Evolutionary conservation across 2,888 invertebrate species (phyloP), one percentile per base, ranked within the genome.

Genomic region (Drosophila macrospina): DNA sequence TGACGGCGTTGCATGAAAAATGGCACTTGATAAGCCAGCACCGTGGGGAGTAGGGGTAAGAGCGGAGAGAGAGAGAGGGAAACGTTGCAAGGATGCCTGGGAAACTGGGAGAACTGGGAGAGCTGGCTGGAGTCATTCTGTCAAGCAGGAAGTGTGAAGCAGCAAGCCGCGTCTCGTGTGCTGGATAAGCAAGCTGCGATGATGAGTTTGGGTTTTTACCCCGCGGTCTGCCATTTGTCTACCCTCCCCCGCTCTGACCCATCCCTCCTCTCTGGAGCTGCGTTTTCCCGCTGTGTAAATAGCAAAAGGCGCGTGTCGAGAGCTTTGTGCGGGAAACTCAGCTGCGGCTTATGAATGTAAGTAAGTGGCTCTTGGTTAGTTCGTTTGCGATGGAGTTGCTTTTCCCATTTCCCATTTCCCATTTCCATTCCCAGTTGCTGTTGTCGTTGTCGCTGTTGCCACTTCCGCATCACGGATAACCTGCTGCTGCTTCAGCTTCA

Each of bases 361-460:
- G 87, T 87, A 87, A 84, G 83, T 84, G 86, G 80, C 86, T 85
- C 86, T 87, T 82, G 87, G 79, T 87, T 83, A 87, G 86, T 85
- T 87, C 79, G 78, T 78, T 83, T 82, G 84, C 74, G 50, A 54
- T 68, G 57, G 41, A 54, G 44, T 52, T 61, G 59, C 57, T 52
- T 20, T 44, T 26, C 50, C 20, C 56, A 11, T 20, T 52, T 48
- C 4, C 10, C 39, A 24, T 13, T 59, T 47, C 13, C 44, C 55
- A 45, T 15, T 44, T 20, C 26, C 39, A 15, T n/a, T n/a, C n/a
- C n/a, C n/a, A n/a, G n/a, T 11, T 42, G 42, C 41, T 48, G 62
- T 5, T 54, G 37, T 10, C 42, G 52, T 36, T 39, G 61, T 42
- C 56, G 73, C 32, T 13, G 41, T 51, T 69, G 74, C 71, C 72